Conservation (phyloP, 2,113 vertebrate species). For the Brienomyrus longianalis region DNA sequence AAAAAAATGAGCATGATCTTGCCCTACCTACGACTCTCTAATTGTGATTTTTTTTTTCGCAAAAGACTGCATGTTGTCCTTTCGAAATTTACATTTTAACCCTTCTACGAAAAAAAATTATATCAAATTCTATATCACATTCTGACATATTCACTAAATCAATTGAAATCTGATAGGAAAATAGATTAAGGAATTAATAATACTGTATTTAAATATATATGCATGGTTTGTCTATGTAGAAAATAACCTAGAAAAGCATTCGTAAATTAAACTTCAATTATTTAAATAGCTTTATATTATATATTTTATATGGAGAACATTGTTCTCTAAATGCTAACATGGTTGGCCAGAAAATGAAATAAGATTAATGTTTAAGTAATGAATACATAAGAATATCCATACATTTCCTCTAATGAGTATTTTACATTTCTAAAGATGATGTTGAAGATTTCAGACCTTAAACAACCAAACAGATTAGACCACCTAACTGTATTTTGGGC, state of each 20-base stretch:
- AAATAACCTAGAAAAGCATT: not conserved
- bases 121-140: not conserved
- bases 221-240: not conserved
- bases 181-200: not conserved
- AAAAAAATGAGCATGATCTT: not conserved
- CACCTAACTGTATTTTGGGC: not conserved
- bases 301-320: not conserved
- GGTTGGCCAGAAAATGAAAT: not conserved
- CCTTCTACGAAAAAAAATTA: not conserved
- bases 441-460: constrained; percentile 1
- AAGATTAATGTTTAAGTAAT: not conserved
- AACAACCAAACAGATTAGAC: constrained; percentile 12
- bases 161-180: not conserved
- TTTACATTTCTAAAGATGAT: constrained; percentile 3
- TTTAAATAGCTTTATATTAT: not conserved
- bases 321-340: not conserved
- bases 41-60: not conserved
- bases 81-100: not conserved
- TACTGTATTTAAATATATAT: not conserved
- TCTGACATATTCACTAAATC: not conserved
- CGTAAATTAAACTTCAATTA: not conserved
- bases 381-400: not conserved
- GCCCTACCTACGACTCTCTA: not conserved
- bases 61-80: not conserved
- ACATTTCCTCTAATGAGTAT: not conserved